These are phyloP conservation scores for Anas platyrhynchos DNA, from an alignment of 2,113 vertebrate genomes.

Conservation along the genomic window DNA sequence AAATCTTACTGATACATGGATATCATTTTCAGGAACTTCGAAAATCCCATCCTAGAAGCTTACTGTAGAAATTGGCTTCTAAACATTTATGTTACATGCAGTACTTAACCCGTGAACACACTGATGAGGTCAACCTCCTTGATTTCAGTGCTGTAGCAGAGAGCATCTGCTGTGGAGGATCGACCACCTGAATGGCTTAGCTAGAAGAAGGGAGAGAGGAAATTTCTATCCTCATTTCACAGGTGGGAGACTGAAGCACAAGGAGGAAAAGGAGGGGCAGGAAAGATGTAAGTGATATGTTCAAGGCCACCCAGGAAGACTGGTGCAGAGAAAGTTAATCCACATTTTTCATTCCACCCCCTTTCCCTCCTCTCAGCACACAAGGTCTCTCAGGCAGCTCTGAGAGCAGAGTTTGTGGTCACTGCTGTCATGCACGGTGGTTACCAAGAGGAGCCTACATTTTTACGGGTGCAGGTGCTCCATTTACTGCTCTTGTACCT, in stretches of 20 bases:
- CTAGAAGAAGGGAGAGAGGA: background rate
- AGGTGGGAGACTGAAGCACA: background rate
- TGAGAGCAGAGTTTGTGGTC: background rate
- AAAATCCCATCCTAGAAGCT: background rate
- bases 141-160: background rate
- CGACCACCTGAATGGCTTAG: background rate
- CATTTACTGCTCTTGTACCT: background rate
- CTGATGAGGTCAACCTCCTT: background rate
- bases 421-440: background rate
- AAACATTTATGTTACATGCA: background rate
- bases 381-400: background rate
- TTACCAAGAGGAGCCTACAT: background rate
- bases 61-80: background rate
- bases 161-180: background rate
- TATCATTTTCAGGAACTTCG: background rate
- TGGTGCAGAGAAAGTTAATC: background rate
- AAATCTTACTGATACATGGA: background rate
- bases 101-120: background rate
- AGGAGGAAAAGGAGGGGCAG: constrained; percentile 28
- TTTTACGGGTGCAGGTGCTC: background rate
- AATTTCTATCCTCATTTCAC: background rate
- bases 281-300: background rate
- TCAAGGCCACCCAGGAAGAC: constrained; percentile 56
- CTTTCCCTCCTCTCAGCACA: background rate
- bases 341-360: constrained; percentile 13